phyloP scores from a whole-genome alignment of 2,113 vertebrate genomes.

The Malurus alboscapulatus region DNA sequence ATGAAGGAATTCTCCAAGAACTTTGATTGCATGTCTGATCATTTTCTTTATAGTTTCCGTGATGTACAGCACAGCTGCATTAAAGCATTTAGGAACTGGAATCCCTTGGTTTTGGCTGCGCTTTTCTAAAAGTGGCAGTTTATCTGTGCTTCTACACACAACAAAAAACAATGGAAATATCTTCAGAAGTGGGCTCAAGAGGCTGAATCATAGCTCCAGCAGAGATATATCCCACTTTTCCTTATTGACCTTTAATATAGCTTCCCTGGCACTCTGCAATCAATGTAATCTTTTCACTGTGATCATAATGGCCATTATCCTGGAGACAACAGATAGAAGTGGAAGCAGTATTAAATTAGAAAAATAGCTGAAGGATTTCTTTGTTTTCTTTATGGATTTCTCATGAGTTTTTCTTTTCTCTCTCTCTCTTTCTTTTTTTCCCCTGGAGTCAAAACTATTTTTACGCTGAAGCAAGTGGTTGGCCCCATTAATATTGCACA shows the following conservation, averaged over 20 bases:
- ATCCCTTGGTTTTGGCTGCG: background rate
- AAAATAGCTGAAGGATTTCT: constrained; percentile 54
- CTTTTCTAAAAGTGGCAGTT: background rate
- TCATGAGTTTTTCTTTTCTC: background rate
- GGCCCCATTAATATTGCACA: constrained; percentile 59
- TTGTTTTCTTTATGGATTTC: constrained; percentile 61
- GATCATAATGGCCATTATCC: constrained; percentile 46
- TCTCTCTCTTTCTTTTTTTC: background rate
- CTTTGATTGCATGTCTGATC: background rate
- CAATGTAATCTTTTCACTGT: constrained; percentile 48
- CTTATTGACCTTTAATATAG: constrained; percentile 63
- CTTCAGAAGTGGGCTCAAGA: constrained; percentile 20
- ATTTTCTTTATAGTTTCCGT: background rate
- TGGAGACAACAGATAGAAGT: constrained; percentile 41
- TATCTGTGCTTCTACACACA: background rate
- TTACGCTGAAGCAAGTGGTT: constrained; percentile 43
- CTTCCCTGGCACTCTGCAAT: constrained; percentile 41
- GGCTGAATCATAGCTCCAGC: constrained; percentile 38
- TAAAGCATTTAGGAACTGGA: background rate
- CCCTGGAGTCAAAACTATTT: constrained; percentile 46
- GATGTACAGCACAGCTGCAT: background rate
- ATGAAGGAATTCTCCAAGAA: background rate
- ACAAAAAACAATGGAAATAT: constrained; percentile 29
- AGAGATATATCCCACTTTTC: constrained; percentile 47
- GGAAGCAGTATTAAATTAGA: constrained; percentile 55